Base-by-base conservation (phyloP, 2,888 invertebrate genomes). In the Drosophila glabriapex region DNA sequence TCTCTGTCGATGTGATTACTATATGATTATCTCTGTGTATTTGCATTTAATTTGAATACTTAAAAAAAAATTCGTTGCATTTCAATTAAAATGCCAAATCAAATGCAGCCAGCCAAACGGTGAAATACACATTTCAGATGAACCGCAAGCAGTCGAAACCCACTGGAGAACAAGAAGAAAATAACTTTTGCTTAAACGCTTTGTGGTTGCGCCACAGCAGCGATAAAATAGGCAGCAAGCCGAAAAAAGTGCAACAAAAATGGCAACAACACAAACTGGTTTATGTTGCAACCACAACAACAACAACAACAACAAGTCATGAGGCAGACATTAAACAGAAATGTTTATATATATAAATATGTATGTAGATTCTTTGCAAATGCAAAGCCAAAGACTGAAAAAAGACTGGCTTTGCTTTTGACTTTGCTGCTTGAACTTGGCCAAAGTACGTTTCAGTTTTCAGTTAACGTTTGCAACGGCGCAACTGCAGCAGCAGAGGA, bases 381-480 rank as follows among this genome's bases (percentile, higher is more conserved):
- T 70, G 73, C 55, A 72, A 70, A 62, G 43, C 4, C 29, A 64
- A 63, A 63, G 22, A 10, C n/a, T 39, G 55, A 31, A 29, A 29
- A 14, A 41, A 41, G 4, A 12, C 68, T 78, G 55, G 43, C 60
- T 56, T 56, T 85, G 74, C 54, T 49, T 61, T 68, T 76, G 80
- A 65, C 75, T 83, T 71, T 84, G 75, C 60, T 67, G 63, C 78
- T 80, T 90, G 90, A 90, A 85, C 90, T 90, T 90, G 85, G 70
- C 78, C 78, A 78, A 85, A 78, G 59, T 60, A 39, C 16, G 28
- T 22, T 61, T 49, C 43, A 73, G 61, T 65, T 22, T 61, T 49
- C 43, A 73, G 61, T 65, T 53, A 50, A 67, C 56, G 46, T 62
- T 29, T 70, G 68, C 81, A 68, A 55, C 77, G 64, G 65, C 81